phyloP scores from a whole-genome alignment of 1,140 invertebrate species.

The Drosophila kepulauana region DNA sequence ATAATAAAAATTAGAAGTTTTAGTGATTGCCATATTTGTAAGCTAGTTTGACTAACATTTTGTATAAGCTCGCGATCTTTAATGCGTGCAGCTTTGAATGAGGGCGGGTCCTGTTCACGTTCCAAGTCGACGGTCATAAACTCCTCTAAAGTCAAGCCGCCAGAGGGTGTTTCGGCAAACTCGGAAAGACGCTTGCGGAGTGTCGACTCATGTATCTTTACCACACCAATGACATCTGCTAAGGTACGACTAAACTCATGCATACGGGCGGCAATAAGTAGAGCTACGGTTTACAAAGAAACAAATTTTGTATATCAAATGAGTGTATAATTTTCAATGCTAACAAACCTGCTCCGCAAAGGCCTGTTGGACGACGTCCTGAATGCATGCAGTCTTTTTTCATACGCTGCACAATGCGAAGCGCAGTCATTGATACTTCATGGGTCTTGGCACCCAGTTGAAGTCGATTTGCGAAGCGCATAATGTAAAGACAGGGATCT shows the following conservation, averaged over 20 bases:
- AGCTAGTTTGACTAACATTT: constrained; percentile 86
- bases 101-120: constrained; percentile 98
- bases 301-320: neutral
- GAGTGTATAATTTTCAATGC: neutral
- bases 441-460: constrained; percentile 97
- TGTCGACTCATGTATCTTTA: constrained; percentile 98
- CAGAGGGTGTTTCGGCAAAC: constrained; percentile 97
- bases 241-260: constrained; percentile 96
- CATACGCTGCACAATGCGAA: constrained; percentile 97
- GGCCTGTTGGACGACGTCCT: constrained; percentile 96
- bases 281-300: constrained; percentile 87
- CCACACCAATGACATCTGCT: constrained; percentile 96
- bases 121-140: constrained; percentile 99
- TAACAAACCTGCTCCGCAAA: constrained; percentile 96
- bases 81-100: constrained; percentile 95
- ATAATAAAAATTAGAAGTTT: neutral
- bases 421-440: constrained; percentile 97
- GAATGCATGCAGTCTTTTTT: constrained; percentile 99
- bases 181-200: constrained; percentile 96
- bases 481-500: constrained; percentile 98
- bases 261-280: constrained; percentile 96
- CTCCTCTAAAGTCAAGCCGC: constrained; percentile 96
- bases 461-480: constrained; percentile 97
- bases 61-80: constrained; percentile 93
- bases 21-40: too few relatives aligned